Conservation (phyloP, 2,888 invertebrate genomes). For the Rapana venosa region DNA sequence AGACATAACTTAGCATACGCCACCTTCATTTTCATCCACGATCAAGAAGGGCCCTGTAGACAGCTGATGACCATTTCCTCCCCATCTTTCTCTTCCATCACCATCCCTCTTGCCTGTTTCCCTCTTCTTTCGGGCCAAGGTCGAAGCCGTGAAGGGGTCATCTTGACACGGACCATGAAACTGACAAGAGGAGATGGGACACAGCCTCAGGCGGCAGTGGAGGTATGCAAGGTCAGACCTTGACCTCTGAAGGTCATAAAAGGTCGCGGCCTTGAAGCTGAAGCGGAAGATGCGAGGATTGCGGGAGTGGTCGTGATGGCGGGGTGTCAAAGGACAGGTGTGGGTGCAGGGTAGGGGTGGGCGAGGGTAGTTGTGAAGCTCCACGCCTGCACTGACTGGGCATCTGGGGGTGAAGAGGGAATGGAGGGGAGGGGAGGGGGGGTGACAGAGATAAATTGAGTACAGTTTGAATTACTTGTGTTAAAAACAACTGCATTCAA, state of each 20-base stretch:
- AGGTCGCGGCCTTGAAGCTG: background rate
- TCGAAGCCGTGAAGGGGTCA: background rate
- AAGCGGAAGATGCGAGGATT: slow-evolving; percentile 20
- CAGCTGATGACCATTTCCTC: slow-evolving; percentile 1
- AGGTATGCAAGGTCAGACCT: slow-evolving; percentile 10
- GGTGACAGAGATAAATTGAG: no score
- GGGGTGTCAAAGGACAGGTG: background rate
- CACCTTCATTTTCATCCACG: background rate
- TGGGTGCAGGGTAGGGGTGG: no score
- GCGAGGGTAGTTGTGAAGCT: background rate
- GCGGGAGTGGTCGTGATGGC: background rate
- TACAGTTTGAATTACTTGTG: no score
- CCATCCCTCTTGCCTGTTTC: background rate
- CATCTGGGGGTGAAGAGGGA: background rate
- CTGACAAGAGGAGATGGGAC: background rate
- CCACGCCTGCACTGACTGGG: slow-evolving; percentile 7
- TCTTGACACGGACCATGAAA: background rate
- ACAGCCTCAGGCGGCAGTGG: slow-evolving; percentile 35
- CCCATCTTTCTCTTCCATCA: background rate
- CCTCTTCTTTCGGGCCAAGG: background rate
- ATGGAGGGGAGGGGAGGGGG: background rate
- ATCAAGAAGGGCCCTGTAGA: slow-evolving; percentile 22
- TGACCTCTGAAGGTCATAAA: background rate
- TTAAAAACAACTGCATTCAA: no score
- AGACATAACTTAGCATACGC: no score